These are phyloP conservation scores for Anisognathus igniventris DNA, from an alignment of 2,797 vertebrate species.

Conservation along the genomic window DNA sequence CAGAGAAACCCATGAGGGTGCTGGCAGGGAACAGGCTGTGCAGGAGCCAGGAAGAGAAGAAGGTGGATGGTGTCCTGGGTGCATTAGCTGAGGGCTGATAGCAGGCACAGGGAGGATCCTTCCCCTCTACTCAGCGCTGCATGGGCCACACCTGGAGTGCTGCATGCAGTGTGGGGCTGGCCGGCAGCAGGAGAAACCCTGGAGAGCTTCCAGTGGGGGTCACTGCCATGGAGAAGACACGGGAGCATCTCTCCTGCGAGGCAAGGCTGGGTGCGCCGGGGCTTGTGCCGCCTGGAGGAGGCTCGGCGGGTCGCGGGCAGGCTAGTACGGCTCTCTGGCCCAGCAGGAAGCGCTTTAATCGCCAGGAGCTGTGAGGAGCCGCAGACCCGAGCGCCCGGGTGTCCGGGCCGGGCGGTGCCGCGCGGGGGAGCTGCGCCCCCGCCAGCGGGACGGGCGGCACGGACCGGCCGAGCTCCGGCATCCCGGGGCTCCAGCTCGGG, in stretches of 20 bases:
- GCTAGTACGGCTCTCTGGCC: neutral
- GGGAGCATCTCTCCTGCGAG: neutral
- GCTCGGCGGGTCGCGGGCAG: neutral
- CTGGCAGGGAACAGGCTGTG: neutral
- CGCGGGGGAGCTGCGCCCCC: slow-evolving; percentile 18
- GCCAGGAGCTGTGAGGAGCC: fast-evolving
- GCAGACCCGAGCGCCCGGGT: neutral
- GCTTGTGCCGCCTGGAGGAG: neutral
- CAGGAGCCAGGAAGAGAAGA: neutral
- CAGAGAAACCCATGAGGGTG: neutral
- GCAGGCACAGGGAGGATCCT: neutral
- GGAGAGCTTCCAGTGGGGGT: neutral
- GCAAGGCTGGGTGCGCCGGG: neutral
- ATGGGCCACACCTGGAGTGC: neutral
- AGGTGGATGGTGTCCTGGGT: fast-evolving
- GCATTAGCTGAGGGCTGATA: fast-evolving
- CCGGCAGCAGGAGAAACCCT: neutral
- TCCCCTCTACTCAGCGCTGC: neutral
- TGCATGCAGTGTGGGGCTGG: neutral
- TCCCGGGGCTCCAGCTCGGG: neutral
- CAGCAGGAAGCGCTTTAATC: fast-evolving
- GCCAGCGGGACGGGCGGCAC: neutral
- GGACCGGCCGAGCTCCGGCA: no score
- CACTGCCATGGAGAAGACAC: fast-evolving
- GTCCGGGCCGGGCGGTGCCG: neutral